Base-by-base conservation (phyloP, 30 jellyfish, hydroid and myxozoan species). In the Hydractinia symbiolongicarpus region DNA sequence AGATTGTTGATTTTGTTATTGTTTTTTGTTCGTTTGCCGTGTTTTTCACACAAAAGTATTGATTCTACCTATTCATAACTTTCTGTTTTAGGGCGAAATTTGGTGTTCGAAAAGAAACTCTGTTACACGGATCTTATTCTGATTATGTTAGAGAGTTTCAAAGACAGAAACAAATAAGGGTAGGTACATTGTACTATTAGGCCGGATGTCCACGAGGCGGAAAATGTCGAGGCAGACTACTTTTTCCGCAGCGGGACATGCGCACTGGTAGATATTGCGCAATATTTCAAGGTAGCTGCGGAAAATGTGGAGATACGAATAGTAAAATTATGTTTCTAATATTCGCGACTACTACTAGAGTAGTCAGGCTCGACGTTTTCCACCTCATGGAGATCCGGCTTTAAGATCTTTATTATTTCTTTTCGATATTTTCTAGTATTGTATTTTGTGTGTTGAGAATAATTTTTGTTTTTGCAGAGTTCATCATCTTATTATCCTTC, bases 121-220 rank as follows among this genome's bases (percentile, higher is more conserved):
- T 90, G 21, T 73, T 90, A 67, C 95, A 90, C 66, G 97, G 97
- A 20, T 76, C 93, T 51, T 90, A 90, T 53, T 82, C 95, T 6
- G 97, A 90, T 70, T 90, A 90, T 68, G 88, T 90, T 30, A 76
- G 97, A 68, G 97, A 90, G 78, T 90, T 90, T 71, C 93, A 88
- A 66, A 67, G 84, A 30, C 89, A 91, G 56, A 77, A 84, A 68
- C 95, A 90, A 61, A 66, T 84, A 52, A 76, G 95, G 91, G 97
- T 90, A 54, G 76, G 95, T 73, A 5, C 51, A 11, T 54, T 11
- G 8, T 0, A 15, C 56, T 5, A 4, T 15, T 71, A 19, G 4
- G 17, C 61, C 54, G 19, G 6, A 7, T 13, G 1, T 64, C 19
- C 74, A 30, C 44, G 44, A 30, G 44, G 44, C 44, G 44, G 44